Conservation (phyloP, 2,113 vertebrate genomes). For the Alexandromys fortis region DNA sequence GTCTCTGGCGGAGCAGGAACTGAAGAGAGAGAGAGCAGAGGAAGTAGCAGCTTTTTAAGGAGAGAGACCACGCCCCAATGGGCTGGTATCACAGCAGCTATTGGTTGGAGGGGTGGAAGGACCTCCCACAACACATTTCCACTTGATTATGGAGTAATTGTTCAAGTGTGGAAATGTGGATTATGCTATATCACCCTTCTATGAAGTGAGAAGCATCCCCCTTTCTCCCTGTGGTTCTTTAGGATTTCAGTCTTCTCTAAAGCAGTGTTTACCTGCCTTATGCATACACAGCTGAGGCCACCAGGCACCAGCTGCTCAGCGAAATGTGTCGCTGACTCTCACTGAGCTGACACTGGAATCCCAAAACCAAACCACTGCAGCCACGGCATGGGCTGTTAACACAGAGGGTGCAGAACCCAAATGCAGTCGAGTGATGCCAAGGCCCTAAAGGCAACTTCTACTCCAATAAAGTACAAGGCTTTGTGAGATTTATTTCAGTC, state of each 20-base stretch:
- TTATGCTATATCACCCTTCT: slow-evolving; percentile 37
- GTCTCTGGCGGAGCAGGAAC: no score
- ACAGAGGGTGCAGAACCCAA: not conserved
- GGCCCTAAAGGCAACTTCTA: not conserved
- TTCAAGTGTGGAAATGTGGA: slow-evolving; percentile 40
- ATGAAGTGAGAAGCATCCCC: slow-evolving; percentile 65
- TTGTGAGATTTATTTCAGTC: not conserved
- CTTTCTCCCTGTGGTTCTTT: slow-evolving; percentile 58
- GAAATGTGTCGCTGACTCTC: slow-evolving; percentile 34
- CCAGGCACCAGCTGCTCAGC: slow-evolving; percentile 29
- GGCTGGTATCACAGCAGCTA: no score
- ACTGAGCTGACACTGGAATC: not conserved
- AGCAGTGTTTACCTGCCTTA: slow-evolving; percentile 47
- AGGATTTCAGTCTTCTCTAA: slow-evolving; percentile 58
- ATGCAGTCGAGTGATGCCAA: not conserved
- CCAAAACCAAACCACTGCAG: slow-evolving; percentile 20
- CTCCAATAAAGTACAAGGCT: not conserved
- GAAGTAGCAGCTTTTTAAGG: no score
- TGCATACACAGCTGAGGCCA: not conserved
- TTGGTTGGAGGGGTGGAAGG: no score
- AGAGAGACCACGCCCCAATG: no score
- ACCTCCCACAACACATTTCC: not conserved
- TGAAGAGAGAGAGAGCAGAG: no score
- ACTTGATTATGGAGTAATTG: slow-evolving; percentile 62
- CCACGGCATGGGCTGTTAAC: not conserved